Conservation (phyloP, 2,113 vertebrate genomes). For the Petrocephalus zakoni region DNA sequence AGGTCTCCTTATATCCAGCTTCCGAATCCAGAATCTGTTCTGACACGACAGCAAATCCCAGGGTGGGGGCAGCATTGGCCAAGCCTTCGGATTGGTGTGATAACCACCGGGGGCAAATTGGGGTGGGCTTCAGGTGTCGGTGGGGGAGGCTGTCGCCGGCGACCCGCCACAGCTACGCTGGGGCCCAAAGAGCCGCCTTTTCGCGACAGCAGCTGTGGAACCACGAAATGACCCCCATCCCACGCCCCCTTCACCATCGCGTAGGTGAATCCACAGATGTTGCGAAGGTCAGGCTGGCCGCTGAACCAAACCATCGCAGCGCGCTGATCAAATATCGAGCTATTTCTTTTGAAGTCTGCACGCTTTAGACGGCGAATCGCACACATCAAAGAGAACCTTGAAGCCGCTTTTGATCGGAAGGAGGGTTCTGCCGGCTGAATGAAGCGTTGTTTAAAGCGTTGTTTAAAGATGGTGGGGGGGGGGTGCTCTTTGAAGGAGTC, state of each 20-base stretch:
- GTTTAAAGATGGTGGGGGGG: background rate
- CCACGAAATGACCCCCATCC: background rate
- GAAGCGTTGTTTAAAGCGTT: background rate
- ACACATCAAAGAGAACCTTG: conserved; percentile 46
- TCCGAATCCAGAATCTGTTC: background rate
- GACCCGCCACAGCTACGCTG: background rate
- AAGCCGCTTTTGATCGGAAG: conserved; percentile 36
- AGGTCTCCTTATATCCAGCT: background rate
- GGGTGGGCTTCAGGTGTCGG: background rate
- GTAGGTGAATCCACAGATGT: conserved; percentile 27
- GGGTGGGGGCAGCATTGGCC: background rate
- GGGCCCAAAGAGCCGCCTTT: background rate
- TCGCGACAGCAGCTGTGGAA: background rate
- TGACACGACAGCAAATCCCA: background rate
- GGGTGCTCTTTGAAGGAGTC: conserved; percentile 30
- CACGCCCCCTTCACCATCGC: conserved; percentile 2
- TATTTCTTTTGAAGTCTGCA: conserved; percentile 32
- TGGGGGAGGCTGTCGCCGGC: background rate
- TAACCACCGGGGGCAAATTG: background rate
- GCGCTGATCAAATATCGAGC: conserved; percentile 33
- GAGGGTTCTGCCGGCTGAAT: background rate
- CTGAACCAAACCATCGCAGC: conserved; percentile 30
- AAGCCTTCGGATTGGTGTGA: background rate
- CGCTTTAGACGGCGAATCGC: conserved; percentile 23
- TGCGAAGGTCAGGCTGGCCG: conserved; percentile 34